Base-by-base conservation (phyloP, 2,113 vertebrate species). In the Onychorhynchus coronatus region DNA sequence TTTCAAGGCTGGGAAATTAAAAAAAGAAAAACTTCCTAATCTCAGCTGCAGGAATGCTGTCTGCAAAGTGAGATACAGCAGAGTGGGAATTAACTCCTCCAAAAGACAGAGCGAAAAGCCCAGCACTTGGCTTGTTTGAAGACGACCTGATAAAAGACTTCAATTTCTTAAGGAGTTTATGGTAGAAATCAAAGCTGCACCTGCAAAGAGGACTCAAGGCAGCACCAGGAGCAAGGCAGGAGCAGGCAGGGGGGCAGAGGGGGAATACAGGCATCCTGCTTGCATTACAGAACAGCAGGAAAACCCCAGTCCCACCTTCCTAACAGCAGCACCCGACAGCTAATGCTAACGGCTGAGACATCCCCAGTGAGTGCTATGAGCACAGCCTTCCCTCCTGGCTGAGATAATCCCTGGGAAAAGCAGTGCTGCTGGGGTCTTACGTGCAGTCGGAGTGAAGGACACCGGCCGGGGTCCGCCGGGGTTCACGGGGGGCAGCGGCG, bases 401-500 rank as follows among this genome's bases (percentile, higher is more conserved):
- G 8, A 39, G 72, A 49, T 27, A 63, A 4, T 25, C 20, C 16
- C 41, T 9, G 20, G 52, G 52, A 35, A 68, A 71, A 85, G 53
- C 53, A 66, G 28, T 2, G 0, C 3, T 18, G 0, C 8, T 8
- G 71, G 68, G 44, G 19, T 65, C 99, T 98, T 98, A 99, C 99
- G 87, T 97, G 99, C 98, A 97, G 99, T 97, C 2, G 99, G 99
- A 92, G 99, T 99, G 96, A 99, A 99, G 63, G 99, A 99, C 86
- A 99, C 98, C 1, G 99, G 99, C 16, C 99, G 98, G 23, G 99
- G 99, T 66, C 99, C 99, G 4, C 99, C 98, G 5, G 99, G 97
- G 97, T 99, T 99, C 95, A 99, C 97, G 9, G 99, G 99, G 49
- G 99, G 99, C 93, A 99, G 98, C 16, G 99, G 99, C 6, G 99